Evolutionary conservation across 2,113 vertebrate genomes (phyloP), one percentile per base, ranked within the genome.

Genomic region (Saguinus imperator): DNA sequence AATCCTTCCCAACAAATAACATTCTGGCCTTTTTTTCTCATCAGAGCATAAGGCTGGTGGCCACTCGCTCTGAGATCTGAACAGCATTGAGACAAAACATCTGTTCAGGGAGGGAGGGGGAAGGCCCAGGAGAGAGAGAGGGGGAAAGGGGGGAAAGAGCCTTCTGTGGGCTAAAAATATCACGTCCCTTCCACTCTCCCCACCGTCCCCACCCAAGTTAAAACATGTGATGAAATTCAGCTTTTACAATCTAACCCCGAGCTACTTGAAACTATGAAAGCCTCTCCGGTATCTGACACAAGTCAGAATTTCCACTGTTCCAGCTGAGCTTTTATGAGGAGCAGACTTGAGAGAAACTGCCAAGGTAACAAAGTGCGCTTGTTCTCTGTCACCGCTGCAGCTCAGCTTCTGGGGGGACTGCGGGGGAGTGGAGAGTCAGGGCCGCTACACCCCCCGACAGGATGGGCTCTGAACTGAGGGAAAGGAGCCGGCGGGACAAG

Each of bases 201-300:
- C 94, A 10, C 27, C 58, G 25, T 43, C 79, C 89, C 87, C 43
- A 80, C 94, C 97, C 97, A 96, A 98, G 98, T 97, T 98, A 98
- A 98, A 98, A 98, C 98, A 98, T 98, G 97, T 97, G 98, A 98
- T 97, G 98, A 98, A 98, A 98, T 97, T 86, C 98, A 98, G 97
- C 98, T 98, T 98, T 98, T 98, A 98, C 98, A 98, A 98, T 98
- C 98, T 96, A 98, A 98, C 98, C 98, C 98, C 90, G 82, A 98
- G 98, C 98, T 97, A 98, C 98, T 98, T 97, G 98, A 98, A 98
- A 98, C 98, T 98, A 98, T 98, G 97, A 98, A 98, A 98, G 97
- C 98, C 97, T 98, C 97, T 97, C 98, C 94, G 87, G 98, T 97
- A 98, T 98, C 98, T 98, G 98, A 98, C 97, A 96, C 96, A 94